Base-by-base conservation (phyloP, 1,140 invertebrate genomes). In the Pygmarrhopalites habei region DNA sequence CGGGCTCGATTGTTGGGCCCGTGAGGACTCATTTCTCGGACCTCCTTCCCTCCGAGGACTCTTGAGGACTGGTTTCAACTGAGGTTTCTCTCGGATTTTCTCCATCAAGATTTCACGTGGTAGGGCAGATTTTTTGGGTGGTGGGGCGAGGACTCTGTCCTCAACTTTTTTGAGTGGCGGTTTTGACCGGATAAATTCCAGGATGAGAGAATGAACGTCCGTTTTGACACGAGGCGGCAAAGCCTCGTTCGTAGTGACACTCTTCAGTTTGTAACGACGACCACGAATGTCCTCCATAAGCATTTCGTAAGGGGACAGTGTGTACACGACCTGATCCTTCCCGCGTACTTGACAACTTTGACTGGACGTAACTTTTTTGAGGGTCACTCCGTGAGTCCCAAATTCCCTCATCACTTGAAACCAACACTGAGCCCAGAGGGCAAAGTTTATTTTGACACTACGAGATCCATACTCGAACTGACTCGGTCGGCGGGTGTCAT, bases 291-390 rank as follows among this genome's bases (percentile, higher is more conserved):
- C 93, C 72, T 96, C 91, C 87, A 97, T 92, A 17, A 97, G 80
- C 72, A 94, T 94, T 79, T 97, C 93, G 75, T 95, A 96, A 10
- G 94, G 93, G n/a, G 93, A 97, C 65, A 95, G 76, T 76, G 95
- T 90, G 76, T 88, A 96, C 77, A 95, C 92, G 60, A 88, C 82
- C 41, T 75, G 68, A 15, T 5, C 5, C 3, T 83, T 80, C 35
- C 82, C 82, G n/a, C 61, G 65, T 3, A 25, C 49, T 70, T 66
- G 74, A 7, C 5, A 7, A 35, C 15, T 5, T 5, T 5, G 5
- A 5, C 5, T 35, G 70, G 72, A n/a, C 72, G 62, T 74, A 2
- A 93, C 88, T 76, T 95, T 95, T 78, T 95, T 95, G 72, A 98
- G 79, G 75, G 92, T 87, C 0, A 96, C 92, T 15, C 93, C 91